phyloP scores from a whole-genome alignment of 1,140 invertebrate species.

The Zaprionus vittiger region DNA sequence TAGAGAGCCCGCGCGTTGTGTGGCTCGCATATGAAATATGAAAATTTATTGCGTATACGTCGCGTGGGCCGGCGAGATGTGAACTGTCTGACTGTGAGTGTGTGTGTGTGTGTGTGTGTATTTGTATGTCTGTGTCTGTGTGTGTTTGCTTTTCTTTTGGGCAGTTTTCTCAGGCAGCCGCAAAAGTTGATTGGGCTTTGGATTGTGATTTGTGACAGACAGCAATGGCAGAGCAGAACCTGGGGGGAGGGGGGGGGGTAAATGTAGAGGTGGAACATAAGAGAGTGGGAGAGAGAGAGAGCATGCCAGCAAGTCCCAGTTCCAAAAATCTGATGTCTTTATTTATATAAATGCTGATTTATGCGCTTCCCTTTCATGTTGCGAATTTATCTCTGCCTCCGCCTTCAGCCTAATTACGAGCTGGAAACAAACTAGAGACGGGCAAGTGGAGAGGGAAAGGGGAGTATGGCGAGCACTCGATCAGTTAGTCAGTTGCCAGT shows the following conservation, averaged over 20 bases:
- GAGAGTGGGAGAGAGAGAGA: too few relatives aligned
- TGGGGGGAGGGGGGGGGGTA: too few relatives aligned
- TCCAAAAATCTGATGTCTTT: constrained; percentile 75
- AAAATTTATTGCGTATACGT: constrained; percentile 81
- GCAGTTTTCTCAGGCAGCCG: constrained; percentile 53
- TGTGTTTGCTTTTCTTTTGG: constrained; percentile 32
- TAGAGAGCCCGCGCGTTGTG: constrained; percentile 22
- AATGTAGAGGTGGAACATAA: too few relatives aligned
- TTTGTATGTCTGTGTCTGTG: background rate
- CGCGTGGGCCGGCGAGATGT: constrained; percentile 45
- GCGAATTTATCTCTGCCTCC: constrained; percentile 54
- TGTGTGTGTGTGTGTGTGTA: constrained; percentile 1
- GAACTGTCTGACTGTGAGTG: constrained; percentile 9
- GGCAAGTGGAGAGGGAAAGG: constrained; percentile 15
- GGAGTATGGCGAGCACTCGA: constrained; percentile 28
- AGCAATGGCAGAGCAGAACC: background rate
- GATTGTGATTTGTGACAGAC: constrained; percentile 43
- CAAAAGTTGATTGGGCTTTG: constrained; percentile 66
- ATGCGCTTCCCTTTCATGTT: constrained; percentile 73
- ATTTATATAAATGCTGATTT: constrained; percentile 78
- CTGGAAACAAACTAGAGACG: constrained; percentile 43
- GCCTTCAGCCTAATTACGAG: constrained; percentile 65
- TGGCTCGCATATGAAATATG: constrained; percentile 69
- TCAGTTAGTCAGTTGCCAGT: constrained; percentile 65
- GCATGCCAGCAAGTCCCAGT: constrained; percentile 23